Conservation (phyloP, 1,140 invertebrate species). For the Aphelinus certus region DNA sequence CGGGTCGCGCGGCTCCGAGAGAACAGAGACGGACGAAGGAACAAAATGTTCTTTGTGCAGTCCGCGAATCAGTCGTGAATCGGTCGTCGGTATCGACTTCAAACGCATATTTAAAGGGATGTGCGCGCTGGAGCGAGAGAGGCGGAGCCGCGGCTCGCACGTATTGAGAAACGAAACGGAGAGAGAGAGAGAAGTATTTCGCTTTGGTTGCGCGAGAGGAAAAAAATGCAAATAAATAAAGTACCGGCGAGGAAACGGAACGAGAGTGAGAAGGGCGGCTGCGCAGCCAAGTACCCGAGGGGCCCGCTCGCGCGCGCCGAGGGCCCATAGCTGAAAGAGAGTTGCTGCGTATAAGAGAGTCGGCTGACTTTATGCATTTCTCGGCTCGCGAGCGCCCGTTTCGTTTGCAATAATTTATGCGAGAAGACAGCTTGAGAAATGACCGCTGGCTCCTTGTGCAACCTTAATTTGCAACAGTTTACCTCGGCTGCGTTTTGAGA, state of each 20-base stretch:
- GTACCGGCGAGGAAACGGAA: slow-evolving; percentile 8
- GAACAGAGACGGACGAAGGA: neutral
- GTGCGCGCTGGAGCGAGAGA: slow-evolving; percentile 25
- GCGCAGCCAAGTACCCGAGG: too few species aligned
- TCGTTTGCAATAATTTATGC: slow-evolving; percentile 64
- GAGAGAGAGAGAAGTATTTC: too few species aligned
- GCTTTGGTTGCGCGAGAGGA: neutral
- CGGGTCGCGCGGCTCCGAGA: neutral
- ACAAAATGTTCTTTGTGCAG: slow-evolving; percentile 43
- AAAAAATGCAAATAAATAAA: slow-evolving; percentile 30
- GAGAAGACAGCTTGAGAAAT: slow-evolving; percentile 62
- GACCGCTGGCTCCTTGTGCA: slow-evolving; percentile 60
- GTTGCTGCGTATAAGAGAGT: slow-evolving; percentile 22
- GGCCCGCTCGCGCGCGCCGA: too few species aligned
- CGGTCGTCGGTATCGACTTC: slow-evolving; percentile 43
- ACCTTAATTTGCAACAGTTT: slow-evolving; percentile 64
- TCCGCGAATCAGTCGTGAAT: slow-evolving; percentile 45
- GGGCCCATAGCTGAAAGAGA: neutral
- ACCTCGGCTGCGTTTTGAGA: slow-evolving; percentile 57
- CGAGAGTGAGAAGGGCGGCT: neutral
- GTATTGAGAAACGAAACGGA: too few species aligned
- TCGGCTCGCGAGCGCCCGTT: slow-evolving; percentile 52
- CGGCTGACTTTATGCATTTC: slow-evolving; percentile 57
- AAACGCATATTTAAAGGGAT: slow-evolving; percentile 35
- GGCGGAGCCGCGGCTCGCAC: slow-evolving; percentile 4